Evolutionary conservation across 2,888 invertebrate genomes (phyloP).

Genomic region (Amblyjoppa proteus): DNA sequence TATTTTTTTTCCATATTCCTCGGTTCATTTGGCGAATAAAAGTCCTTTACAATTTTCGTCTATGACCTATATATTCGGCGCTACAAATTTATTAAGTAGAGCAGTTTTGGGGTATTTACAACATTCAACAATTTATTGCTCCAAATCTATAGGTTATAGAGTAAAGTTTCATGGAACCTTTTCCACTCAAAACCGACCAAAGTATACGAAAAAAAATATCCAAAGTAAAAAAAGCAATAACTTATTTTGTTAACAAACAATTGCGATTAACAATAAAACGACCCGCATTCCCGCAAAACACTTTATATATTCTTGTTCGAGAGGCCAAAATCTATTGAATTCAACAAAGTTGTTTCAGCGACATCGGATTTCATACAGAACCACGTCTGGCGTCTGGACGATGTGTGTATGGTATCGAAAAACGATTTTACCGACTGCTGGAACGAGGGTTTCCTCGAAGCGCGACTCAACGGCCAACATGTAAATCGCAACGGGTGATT

Average conservation of each 20-base stretch:
- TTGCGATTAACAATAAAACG: background rate
- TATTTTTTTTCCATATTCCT: no score
- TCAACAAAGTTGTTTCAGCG: background rate
- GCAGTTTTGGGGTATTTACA: no score
- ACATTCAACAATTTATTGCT: no score
- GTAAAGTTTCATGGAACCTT: no score
- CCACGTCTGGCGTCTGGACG: background rate
- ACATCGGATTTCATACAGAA: background rate
- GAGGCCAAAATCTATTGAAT: background rate
- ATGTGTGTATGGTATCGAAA: slow-evolving; percentile 69
- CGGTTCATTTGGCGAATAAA: no score
- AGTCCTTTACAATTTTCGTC: no score
- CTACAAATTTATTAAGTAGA: no score
- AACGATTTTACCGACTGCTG: slow-evolving; percentile 75
- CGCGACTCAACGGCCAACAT: no score
- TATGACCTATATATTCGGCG: no score
- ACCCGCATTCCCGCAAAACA: background rate
- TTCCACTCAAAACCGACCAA: no score
- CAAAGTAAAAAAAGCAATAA: background rate
- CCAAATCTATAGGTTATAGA: no score
- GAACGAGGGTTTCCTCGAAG: slow-evolving; percentile 66
- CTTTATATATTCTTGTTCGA: background rate
- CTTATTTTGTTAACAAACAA: background rate
- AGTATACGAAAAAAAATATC: background rate
- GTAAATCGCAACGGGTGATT: no score